A percentile compares a stretch with the other conserved stretches of the same genome.
phyloP scores from a whole-genome alignment of 2,888 invertebrate species.

The Ichneumoninae sp. region DNA sequence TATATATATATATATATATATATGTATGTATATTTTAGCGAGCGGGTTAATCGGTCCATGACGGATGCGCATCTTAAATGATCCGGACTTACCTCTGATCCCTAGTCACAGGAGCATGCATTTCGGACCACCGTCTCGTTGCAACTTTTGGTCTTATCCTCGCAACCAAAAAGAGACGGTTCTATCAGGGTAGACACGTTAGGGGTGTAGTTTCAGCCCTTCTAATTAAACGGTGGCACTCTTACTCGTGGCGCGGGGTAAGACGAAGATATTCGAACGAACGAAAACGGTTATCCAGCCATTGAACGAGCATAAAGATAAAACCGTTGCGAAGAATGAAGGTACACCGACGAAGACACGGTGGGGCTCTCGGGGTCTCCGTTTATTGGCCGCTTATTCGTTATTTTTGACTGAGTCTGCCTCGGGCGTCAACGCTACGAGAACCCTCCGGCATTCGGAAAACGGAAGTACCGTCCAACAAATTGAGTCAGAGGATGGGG shows the following conservation, averaged over 20 bases:
- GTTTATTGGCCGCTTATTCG: slow-evolving; percentile 83
- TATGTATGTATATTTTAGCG: slow-evolving; percentile 19
- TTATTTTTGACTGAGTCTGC: slow-evolving; percentile 79
- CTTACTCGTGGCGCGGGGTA: slow-evolving; percentile 78
- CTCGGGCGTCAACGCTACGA: slow-evolving; percentile 69
- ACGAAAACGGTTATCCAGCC: slow-evolving; percentile 28
- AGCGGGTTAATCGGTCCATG: slow-evolving; percentile 62
- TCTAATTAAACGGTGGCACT: slow-evolving; percentile 84
- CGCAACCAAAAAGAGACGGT: slow-evolving; percentile 74
- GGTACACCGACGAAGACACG: slow-evolving; percentile 24
- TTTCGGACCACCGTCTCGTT: not conserved
- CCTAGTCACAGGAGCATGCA: slow-evolving; percentile 16
- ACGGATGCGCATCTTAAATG: slow-evolving; percentile 66
- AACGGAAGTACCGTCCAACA: slow-evolving; percentile 74
- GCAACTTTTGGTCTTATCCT: not conserved
- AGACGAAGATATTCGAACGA: slow-evolving; percentile 66
- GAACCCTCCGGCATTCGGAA: slow-evolving; percentile 75
- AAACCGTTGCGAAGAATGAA: slow-evolving; percentile 61
- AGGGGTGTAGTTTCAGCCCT: slow-evolving; percentile 78
- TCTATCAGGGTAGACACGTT: slow-evolving; percentile 77
- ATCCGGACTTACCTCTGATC: slow-evolving; percentile 54
- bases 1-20: no score
- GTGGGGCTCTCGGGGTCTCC: slow-evolving; percentile 72
- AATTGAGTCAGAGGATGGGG: slow-evolving; percentile 36
- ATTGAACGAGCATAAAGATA: slow-evolving; percentile 45